phyloP scores from a whole-genome alignment of 2,888 invertebrate species.

The Erynnis tages region DNA sequence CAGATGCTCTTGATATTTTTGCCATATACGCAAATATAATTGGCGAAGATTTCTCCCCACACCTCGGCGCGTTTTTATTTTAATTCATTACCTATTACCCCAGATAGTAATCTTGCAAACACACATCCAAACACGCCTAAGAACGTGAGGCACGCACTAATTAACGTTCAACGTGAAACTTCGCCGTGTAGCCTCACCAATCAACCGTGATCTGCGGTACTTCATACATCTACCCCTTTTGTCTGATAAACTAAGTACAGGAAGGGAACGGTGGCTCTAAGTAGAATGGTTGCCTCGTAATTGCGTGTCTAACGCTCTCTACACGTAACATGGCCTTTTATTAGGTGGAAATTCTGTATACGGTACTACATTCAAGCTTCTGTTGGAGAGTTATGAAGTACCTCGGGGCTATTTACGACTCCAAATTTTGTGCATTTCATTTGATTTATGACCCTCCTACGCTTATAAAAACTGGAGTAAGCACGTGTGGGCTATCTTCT shows the following conservation, averaged over 20 bases:
- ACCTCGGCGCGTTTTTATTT: conserved; percentile 7
- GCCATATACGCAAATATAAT: neutral
- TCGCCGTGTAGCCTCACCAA: conserved; percentile 58
- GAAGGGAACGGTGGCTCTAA: conserved; percentile 55
- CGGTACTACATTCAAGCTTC: conserved; percentile 61
- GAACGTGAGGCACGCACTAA: conserved; percentile 77
- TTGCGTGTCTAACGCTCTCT: conserved; percentile 77
- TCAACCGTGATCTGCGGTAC: conserved; percentile 55
- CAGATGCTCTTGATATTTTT: neutral
- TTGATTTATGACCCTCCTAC: conserved; percentile 22
- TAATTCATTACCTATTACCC: conserved; percentile 45
- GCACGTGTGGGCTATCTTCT: conserved; percentile 24
- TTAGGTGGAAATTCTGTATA: conserved; percentile 80
- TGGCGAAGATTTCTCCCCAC: neutral
- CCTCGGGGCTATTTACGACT: conserved; percentile 31
- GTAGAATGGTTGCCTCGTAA: conserved; percentile 64
- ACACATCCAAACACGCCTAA: conserved; percentile 61
- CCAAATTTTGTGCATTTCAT: conserved; percentile 31
- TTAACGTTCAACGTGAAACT: conserved; percentile 79
- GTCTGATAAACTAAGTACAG: conserved; percentile 43
- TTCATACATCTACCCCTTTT: conserved; percentile 53
- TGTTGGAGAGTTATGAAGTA: conserved; percentile 60
- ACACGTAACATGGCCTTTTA: conserved; percentile 78
- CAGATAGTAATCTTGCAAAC: conserved; percentile 55
- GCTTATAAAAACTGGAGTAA: conserved; percentile 23